Base-by-base conservation (phyloP, 2,888 invertebrate species). In the Orthosia gothica region DNA sequence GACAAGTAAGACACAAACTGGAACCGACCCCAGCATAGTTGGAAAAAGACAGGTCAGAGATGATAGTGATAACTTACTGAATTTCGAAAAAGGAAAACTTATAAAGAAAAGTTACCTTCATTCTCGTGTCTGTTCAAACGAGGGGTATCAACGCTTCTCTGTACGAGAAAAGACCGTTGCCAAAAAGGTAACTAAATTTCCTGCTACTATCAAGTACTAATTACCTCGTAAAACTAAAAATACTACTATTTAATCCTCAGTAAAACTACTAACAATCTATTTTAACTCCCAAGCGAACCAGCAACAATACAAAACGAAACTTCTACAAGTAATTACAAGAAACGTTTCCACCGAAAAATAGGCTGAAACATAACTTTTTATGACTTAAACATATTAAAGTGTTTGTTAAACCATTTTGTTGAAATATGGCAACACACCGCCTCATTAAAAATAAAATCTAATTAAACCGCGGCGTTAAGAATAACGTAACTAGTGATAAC, bases 391-490 rank as follows among this genome's bases (percentile, higher is more conserved):
- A 67, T 70, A 58, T 49, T 54, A 32, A 79, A 80, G 70, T 76
- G 70, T 85, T 80, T 69, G 72, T 70, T 26, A 73, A 68, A 18
- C 52, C n/a, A 72, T 76, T 70, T 79, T 65, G 49, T 70, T 69
- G 50, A 82, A 65, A 65, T 61, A 68, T 32, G 57, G 18, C 20
- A 32, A 63, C 62, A 63, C 32, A 47, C 67, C 59, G 65, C 32
- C 63, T 82, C 73, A 82, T 84, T 84, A 73, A 69, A 62, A 82
- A 74, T 75, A 54, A 52, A 80, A 74, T 61, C 50, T 74, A 80
- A 76, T 77, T 74, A 75, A 49, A 16, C n/a, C 32, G 16, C 32
- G 16, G 55, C 69, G 63, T 81, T 81, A 70, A 70, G 26, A 57
- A 58, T 65, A 47, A 76, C 52, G 76, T 26, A 62, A 66, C 61